Conservation (phyloP, 2,888 invertebrate genomes). For the Ceratothoa steindachneri region DNA sequence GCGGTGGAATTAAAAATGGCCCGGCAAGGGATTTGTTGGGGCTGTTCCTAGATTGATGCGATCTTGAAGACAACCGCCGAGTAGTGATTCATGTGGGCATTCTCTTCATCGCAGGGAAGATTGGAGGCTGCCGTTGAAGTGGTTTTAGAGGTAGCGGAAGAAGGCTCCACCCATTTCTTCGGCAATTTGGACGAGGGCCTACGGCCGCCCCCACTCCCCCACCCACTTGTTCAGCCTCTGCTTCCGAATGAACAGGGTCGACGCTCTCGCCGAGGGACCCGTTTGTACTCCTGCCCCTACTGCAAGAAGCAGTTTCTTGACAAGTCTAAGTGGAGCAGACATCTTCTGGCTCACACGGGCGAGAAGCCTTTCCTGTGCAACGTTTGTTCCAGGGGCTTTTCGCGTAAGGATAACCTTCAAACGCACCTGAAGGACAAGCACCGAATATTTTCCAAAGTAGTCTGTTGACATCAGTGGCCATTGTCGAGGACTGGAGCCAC, state of each 20-base stretch:
- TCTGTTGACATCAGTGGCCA: too few relatives aligned
- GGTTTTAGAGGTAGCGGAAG: constrained; percentile 36
- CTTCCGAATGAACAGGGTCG: neutral
- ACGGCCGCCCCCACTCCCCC: too few relatives aligned
- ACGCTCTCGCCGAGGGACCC: constrained; percentile 24
- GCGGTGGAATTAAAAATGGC: too few relatives aligned
- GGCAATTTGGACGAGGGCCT: constrained; percentile 26
- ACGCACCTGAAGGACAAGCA: constrained; percentile 43
- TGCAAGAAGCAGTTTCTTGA: constrained; percentile 39
- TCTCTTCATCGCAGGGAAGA: constrained; percentile 37
- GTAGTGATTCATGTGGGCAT: constrained; percentile 12
- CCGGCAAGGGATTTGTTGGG: too few relatives aligned
- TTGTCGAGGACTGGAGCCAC: too few relatives aligned
- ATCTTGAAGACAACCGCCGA: too few relatives aligned
- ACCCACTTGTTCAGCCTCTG: neutral
- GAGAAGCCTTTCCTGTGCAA: constrained; percentile 36
- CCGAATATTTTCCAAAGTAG: neutral
- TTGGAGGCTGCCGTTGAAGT: constrained; percentile 40
- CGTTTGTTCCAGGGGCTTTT: constrained; percentile 31
- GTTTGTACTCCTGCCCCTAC: constrained; percentile 30
- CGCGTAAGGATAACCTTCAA: constrained; percentile 39
- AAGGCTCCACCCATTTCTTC: neutral
- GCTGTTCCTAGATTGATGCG: too few relatives aligned
- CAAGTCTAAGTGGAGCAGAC: constrained; percentile 42
- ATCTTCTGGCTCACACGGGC: constrained; percentile 36